A percentile compares a stretch with the other conserved stretches of the same genome.
Evolutionary conservation across 53 echinoderm and acorn worm genomes (phyloP).

Genomic region (Crossaster papposus): DNA sequence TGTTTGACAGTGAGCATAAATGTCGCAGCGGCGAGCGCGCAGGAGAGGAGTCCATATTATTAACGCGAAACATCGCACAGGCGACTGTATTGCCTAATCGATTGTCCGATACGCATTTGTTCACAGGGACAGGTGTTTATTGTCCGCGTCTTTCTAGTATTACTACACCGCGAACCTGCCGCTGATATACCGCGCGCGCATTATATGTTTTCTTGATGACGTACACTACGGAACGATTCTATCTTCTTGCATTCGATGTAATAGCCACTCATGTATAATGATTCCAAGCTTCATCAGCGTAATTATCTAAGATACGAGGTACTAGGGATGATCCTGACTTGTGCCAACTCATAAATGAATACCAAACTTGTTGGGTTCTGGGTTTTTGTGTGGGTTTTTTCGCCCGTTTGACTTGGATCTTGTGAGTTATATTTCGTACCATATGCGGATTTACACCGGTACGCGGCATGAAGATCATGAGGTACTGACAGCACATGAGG

Average conservation of each 20-base stretch:
- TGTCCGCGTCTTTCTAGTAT: slow-evolving; percentile 48
- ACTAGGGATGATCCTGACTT: neutral
- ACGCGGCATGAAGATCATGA: neutral
- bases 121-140: slow-evolving; percentile 51
- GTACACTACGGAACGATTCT: neutral
- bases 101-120: slow-evolving; percentile 52
- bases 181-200: neutral
- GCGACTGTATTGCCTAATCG: slow-evolving; percentile 52
- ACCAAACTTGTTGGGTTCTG: slow-evolving; percentile 1
- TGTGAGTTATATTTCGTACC: slow-evolving; percentile 10
- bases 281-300: slow-evolving; percentile 6
- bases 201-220: neutral
- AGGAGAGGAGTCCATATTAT: neutral
- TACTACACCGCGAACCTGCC: slow-evolving; percentile 9
- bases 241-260: neutral
- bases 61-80: slow-evolving; percentile 23
- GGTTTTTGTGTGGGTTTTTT: neutral
- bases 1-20: neutral
- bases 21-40: neutral
- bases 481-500: neutral
- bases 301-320: slow-evolving; percentile 5
- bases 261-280: neutral
- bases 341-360: slow-evolving; percentile 10
- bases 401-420: neutral
- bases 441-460: neutral